Percentiles rank a stretch among this genome's conserved stretches.
These are phyloP conservation scores for Antennarius maculatus DNA, from an alignment of 2,797 vertebrate species.

Conservation along the genomic window DNA sequence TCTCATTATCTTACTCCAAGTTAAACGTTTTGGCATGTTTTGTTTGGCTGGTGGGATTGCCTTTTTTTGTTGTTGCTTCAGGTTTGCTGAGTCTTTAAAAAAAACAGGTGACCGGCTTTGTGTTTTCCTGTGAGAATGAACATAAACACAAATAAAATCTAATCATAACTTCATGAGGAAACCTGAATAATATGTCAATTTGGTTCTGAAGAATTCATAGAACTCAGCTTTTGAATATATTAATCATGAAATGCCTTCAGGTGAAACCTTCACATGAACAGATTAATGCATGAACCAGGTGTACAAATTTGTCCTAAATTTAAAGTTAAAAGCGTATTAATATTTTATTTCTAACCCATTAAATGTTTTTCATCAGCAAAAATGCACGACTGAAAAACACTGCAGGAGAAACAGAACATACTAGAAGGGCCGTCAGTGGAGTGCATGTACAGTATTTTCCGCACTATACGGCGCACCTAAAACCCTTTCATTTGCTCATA, in stretches of 20 bases:
- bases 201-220: too few relatives aligned
- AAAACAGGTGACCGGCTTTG: constrained; percentile 27
- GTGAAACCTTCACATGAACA: constrained; percentile 20
- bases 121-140: constrained; percentile 48
- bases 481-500: too few relatives aligned
- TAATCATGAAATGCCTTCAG: not conserved
- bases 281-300: not conserved
- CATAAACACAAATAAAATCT: constrained; percentile 52
- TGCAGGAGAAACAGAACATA: too few relatives aligned
- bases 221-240: too few relatives aligned
- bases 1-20: constrained; percentile 6
- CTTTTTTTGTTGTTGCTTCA: not conserved
- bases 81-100: not conserved
- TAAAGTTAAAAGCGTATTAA: too few relatives aligned
- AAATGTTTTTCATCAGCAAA: constrained; percentile 13
- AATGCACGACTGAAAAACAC: not conserved
- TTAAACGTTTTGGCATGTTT: constrained; percentile 20
- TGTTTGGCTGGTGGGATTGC: constrained; percentile 1
- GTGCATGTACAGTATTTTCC: too few relatives aligned
- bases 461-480: too few relatives aligned
- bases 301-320: constrained; percentile 5
- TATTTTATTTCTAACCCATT: not conserved
- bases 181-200: constrained; percentile 9
- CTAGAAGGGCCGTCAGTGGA: too few relatives aligned
- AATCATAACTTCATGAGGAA: not conserved